Percentiles rank a stretch among this genome's conserved stretches.
These are phyloP conservation scores for Ormyrus thymus DNA, from an alignment of 2,888 invertebrate genomes.

Conservation along the genomic window DNA sequence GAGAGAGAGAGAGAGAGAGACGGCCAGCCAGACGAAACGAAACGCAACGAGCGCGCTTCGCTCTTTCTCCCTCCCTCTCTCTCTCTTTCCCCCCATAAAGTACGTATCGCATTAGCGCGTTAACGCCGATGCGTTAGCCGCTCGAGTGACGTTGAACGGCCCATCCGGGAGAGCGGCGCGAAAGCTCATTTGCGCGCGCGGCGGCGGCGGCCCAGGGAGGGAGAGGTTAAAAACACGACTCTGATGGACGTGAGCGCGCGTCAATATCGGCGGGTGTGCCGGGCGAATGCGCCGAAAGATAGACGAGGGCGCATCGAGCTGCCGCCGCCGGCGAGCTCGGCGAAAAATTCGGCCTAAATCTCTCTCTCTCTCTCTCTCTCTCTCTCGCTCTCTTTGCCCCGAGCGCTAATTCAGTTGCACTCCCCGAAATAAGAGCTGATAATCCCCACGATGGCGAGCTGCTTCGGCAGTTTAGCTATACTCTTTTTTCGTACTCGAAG, in stretches of 20 bases:
- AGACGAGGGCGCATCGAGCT: no score
- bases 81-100: conserved; percentile 67
- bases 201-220: neutral
- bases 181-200: neutral
- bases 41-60: conserved; percentile 20
- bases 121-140: conserved; percentile 68
- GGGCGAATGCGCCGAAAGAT: neutral
- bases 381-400: no score
- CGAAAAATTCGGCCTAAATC: no score
- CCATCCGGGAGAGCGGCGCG: conserved; percentile 59
- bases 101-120: conserved; percentile 70
- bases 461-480: no score
- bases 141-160: conserved; percentile 67
- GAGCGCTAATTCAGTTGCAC: no score
- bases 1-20: neutral
- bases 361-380: no score
- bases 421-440: no score
- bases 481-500: no score
- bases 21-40: conserved; percentile 24
- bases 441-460: no score
- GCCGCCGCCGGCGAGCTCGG: no score
- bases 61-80: no score
- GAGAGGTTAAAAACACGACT: neutral
- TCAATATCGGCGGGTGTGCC: neutral
- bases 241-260: neutral